Conservation (phyloP, 2,888 invertebrate species). For the Napeogenes sylphis region DNA sequence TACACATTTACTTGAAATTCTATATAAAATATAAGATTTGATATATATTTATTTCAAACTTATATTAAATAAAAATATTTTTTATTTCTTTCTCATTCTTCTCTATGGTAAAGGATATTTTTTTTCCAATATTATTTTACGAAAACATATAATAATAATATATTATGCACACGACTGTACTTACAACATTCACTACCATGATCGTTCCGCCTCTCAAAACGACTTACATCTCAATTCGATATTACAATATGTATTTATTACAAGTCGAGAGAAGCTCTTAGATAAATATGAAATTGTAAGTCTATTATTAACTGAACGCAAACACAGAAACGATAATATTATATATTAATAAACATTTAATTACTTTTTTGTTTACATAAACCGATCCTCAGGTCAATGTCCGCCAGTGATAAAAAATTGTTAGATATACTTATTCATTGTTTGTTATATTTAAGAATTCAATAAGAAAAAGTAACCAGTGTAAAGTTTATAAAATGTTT, state of each 20-base stretch:
- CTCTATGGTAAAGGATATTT: too few relatives aligned
- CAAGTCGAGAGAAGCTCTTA: not conserved
- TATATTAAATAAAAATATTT: not conserved
- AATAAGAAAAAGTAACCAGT: too few relatives aligned
- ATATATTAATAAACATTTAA: not conserved
- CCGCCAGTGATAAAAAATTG: too few relatives aligned
- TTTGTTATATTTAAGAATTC: too few relatives aligned
- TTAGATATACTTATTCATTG: too few relatives aligned
- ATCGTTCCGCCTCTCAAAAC: constrained; percentile 33
- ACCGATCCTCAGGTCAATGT: not conserved
- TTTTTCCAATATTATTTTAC: not conserved
- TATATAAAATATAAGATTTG: too few relatives aligned
- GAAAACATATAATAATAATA: not conserved
- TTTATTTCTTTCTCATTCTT: not conserved
- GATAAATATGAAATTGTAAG: not conserved
- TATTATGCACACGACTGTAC: constrained; percentile 15
- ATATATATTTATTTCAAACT: too few relatives aligned
- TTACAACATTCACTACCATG: constrained; percentile 23
- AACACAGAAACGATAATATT: not conserved
- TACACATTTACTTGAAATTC: too few relatives aligned
- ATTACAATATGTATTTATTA: constrained; percentile 6
- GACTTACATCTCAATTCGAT: constrained; percentile 31
- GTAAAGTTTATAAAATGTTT: too few relatives aligned
- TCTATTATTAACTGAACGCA: not conserved
- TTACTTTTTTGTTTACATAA: not conserved